Conservation (phyloP, 35 echinoderm and acorn worm species). For the Ophiothrix spiculata region DNA sequence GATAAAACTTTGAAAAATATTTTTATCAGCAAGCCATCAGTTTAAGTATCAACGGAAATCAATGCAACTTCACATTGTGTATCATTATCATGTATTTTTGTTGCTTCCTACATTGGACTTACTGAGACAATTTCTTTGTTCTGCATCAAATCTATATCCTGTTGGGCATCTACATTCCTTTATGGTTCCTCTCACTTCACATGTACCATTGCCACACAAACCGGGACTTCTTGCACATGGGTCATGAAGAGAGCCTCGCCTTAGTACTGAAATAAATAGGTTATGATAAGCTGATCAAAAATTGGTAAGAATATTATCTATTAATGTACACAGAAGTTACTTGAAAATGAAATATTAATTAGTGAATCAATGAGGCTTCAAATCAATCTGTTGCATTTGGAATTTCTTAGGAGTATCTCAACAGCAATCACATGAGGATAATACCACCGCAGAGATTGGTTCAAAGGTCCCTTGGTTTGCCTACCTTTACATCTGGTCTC, state of each 20-base stretch:
- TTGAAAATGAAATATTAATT: too few species aligned
- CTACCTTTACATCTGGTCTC: conserved; percentile 45
- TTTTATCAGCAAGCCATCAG: too few species aligned
- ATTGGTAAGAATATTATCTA: too few species aligned
- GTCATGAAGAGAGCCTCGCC: conserved; percentile 6
- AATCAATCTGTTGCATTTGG: too few species aligned
- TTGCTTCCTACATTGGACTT: conserved; percentile 23
- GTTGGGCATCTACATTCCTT: conserved; percentile 59
- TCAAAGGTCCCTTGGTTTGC: too few species aligned
- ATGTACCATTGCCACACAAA: conserved; percentile 84
- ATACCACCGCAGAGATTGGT: too few species aligned
- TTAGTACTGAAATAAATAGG: background rate
- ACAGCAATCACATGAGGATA: too few species aligned
- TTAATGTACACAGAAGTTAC: too few species aligned
- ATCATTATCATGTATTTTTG: background rate
- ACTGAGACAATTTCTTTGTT: conserved; percentile 61
- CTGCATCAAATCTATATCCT: conserved; percentile 61
- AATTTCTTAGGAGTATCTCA: too few species aligned
- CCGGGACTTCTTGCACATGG: conserved; percentile 64
- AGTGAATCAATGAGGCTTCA: too few species aligned
- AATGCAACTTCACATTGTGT: background rate
- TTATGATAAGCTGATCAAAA: background rate
- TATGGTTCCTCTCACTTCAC: conserved; percentile 42
- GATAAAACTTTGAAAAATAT: too few species aligned
- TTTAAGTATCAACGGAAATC: too few species aligned